Conservation (phyloP, 1,140 invertebrate genomes). For the Apolygus lucorum region DNA sequence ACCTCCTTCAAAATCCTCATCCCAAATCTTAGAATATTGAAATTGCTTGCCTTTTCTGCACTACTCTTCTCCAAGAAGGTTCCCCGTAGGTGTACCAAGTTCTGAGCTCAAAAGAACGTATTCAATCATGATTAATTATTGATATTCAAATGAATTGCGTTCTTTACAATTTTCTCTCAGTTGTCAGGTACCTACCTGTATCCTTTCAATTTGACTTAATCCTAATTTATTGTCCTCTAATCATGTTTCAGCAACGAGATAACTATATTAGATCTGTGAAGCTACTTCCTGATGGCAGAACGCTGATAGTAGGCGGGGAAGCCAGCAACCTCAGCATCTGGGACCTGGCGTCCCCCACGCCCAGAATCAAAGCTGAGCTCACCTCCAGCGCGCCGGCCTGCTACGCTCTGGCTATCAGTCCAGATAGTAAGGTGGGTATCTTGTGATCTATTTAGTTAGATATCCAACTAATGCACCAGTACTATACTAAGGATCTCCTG, state of each 20-base stretch:
- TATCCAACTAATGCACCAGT: too few species aligned
- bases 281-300: conserved; percentile 78
- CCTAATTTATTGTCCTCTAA: too few species aligned
- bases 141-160: conserved; percentile 3
- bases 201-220: too few species aligned
- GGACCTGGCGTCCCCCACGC: conserved; percentile 77
- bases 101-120: too few species aligned
- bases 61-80: too few species aligned
- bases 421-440: conserved; percentile 67
- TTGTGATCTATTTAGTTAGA: not conserved
- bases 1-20: too few species aligned
- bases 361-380: conserved; percentile 83
- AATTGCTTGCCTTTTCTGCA: too few species aligned
- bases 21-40: too few species aligned
- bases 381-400: conserved; percentile 94
- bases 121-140: too few species aligned
- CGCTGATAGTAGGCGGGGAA: conserved; percentile 86
- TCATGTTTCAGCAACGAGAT: conserved; percentile 57
- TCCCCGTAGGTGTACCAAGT: too few species aligned
- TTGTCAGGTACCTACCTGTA: too few species aligned
- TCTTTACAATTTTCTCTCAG: not conserved
- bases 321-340: conserved; percentile 82
- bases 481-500: too few species aligned
- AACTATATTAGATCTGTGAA: conserved; percentile 90
- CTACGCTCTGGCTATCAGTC: conserved; percentile 81